Conservation (phyloP, 1,140 invertebrate genomes). For the Apis dorsata region DNA sequence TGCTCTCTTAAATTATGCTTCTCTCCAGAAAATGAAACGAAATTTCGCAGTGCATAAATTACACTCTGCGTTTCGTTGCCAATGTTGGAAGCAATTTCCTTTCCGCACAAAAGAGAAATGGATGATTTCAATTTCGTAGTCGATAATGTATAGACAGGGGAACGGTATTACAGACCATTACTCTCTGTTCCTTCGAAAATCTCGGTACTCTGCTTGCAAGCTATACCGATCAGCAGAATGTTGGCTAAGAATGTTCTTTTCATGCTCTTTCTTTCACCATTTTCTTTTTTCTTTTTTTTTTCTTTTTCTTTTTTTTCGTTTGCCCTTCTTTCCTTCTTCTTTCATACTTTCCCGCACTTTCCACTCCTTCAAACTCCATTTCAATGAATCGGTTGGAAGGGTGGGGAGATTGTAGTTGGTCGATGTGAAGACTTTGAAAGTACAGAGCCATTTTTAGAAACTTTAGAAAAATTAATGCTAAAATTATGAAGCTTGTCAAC, state of each 20-base stretch:
- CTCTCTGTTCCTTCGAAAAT: conserved; percentile 34
- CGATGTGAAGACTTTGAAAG: background rate
- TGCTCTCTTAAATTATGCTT: background rate
- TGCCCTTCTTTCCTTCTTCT: background rate
- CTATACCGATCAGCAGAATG: conserved; percentile 41
- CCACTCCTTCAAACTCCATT: background rate
- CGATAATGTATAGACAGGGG: conserved; percentile 45
- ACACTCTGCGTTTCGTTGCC: background rate
- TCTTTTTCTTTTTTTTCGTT: background rate
- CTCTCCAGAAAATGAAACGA: background rate
- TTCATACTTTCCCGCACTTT: background rate
- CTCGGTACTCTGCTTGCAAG: conserved; percentile 23
- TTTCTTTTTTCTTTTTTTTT: background rate
- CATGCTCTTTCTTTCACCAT: background rate
- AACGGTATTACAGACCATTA: conserved; percentile 50
- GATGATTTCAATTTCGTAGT: conserved; percentile 46
- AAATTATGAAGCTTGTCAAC: no score
- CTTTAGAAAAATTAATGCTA: no score
- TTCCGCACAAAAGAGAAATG: conserved; percentile 20
- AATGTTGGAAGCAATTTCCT: background rate
- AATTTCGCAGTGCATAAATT: conserved; percentile 7
- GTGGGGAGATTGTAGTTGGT: background rate
- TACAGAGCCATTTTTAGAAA: no score
- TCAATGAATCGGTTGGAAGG: conserved; percentile 11
- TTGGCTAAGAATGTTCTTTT: conserved; percentile 17